These are phyloP conservation scores for Bergia sp. DNA, from an alignment of 92 coral and sea anemone species.

Conservation along the genomic window DNA sequence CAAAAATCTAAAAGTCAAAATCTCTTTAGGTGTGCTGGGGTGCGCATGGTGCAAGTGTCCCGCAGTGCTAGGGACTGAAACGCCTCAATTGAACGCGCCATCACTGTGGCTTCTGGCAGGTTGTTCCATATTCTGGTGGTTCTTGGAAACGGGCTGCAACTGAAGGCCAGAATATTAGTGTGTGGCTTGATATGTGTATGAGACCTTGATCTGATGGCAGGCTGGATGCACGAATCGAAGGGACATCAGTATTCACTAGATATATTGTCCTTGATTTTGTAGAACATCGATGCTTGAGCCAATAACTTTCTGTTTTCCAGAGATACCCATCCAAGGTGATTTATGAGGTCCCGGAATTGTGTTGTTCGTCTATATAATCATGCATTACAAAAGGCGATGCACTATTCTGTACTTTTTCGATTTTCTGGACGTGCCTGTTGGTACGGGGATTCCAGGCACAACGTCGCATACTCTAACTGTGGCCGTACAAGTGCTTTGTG, in stretches of 20 bases:
- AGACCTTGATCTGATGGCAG: slow-evolving; percentile 18
- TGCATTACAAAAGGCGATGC: no score
- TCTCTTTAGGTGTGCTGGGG: slow-evolving; percentile 45
- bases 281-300: slow-evolving; percentile 35
- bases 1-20: slow-evolving; percentile 26
- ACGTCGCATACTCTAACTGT: no score
- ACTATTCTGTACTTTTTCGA: no score
- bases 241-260: slow-evolving; percentile 26
- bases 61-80: slow-evolving; percentile 43
- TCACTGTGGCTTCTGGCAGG: slow-evolving; percentile 15
- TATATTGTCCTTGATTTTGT: slow-evolving; percentile 28
- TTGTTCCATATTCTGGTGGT: slow-evolving; percentile 37
- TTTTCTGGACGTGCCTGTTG: neutral
- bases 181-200: slow-evolving; percentile 24
- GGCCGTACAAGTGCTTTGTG: no score
- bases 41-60: slow-evolving; percentile 30
- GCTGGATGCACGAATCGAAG: slow-evolving; percentile 18
- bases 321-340: slow-evolving; percentile 43
- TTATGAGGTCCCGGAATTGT: slow-evolving; percentile 6
- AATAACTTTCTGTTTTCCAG: slow-evolving; percentile 46
- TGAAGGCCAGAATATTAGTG: slow-evolving; percentile 28
- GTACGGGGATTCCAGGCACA: no score
- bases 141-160: slow-evolving; percentile 31
- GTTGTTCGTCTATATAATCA: no score
- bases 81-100: neutral